These are phyloP conservation scores for Synaphobranchus kaupii DNA, from an alignment of 2,797 vertebrate genomes.

Conservation along the genomic window DNA sequence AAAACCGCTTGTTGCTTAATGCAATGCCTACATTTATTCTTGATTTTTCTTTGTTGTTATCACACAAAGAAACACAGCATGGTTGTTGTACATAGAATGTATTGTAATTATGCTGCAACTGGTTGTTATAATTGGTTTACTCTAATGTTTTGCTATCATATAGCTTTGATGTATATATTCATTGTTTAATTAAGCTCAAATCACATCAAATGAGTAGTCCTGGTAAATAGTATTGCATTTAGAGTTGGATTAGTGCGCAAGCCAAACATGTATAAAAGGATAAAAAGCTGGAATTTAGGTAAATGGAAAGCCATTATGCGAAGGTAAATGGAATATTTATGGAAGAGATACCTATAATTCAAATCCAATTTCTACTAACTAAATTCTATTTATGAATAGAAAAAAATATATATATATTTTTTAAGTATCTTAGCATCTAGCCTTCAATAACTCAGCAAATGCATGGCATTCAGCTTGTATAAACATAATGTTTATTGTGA, in stretches of 20 bases:
- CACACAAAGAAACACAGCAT: not conserved
- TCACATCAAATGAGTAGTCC: constrained; percentile 46
- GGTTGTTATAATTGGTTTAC: too few species aligned
- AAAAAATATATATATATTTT: too few species aligned
- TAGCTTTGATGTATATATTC: too few species aligned
- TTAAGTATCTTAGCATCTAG: too few species aligned
- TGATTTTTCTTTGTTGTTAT: not conserved
- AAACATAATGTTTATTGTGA: not conserved
- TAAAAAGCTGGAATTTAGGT: constrained; percentile 40
- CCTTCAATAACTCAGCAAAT: not conserved
- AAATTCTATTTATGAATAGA: not conserved
- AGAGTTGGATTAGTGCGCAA: not conserved
- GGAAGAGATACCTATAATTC: not conserved
- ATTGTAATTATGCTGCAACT: too few species aligned
- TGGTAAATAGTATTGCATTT: not conserved
- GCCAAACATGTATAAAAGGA: constrained; percentile 35
- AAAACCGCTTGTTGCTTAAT: not conserved
- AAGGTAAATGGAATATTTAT: not conserved
- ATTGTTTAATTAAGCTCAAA: constrained; percentile 26
- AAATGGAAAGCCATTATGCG: constrained; percentile 25
- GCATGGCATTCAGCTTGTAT: not conserved
- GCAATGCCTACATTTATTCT: not conserved
- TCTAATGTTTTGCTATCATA: too few species aligned
- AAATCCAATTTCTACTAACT: not conserved
- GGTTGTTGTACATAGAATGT: not conserved